A percentile compares a stretch with the other conserved stretches of the same genome.
Conservation (phyloP, 30 jellyfish, hydroid and myxozoan genomes). For the Turritopsis dohrnii region DNA sequence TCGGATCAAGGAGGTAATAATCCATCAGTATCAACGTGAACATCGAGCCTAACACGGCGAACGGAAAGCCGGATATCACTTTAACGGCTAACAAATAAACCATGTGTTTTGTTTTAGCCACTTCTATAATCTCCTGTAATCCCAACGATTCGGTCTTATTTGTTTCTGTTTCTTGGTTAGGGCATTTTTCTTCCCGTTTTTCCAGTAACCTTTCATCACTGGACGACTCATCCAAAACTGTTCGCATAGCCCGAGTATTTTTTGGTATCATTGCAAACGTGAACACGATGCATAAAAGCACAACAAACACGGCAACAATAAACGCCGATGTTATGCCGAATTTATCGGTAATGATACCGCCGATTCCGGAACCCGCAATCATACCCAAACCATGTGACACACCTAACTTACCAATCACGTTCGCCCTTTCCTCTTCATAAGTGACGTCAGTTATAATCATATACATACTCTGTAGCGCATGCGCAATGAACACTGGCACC, state of each 20-base stretch:
- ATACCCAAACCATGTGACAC: slow-evolving; percentile 36
- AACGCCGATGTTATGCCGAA: slow-evolving; percentile 22
- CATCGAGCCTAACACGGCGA: slow-evolving; percentile 76
- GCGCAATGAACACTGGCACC: slow-evolving; percentile 17
- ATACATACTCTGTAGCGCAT: slow-evolving; percentile 35
- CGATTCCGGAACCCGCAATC: slow-evolving; percentile 35
- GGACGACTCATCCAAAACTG: background rate
- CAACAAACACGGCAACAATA: slow-evolving; percentile 21
- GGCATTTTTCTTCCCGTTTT: background rate
- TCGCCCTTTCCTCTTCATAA: slow-evolving; percentile 20
- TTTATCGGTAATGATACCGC: slow-evolving; percentile 28
- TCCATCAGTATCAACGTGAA: slow-evolving; percentile 81
- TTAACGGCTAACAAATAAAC: slow-evolving; percentile 68
- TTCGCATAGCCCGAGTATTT: slow-evolving; percentile 16
- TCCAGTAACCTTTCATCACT: background rate
- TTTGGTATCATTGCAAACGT: slow-evolving; percentile 25
- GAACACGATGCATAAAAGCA: slow-evolving; percentile 2
- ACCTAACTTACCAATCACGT: slow-evolving; percentile 33
- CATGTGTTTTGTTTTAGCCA: slow-evolving; percentile 46
- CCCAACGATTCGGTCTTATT: slow-evolving; percentile 5
- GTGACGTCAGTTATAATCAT: slow-evolving; percentile 29
- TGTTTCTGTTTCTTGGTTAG: background rate
- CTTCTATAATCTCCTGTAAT: slow-evolving; percentile 33
- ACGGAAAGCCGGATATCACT: slow-evolving; percentile 75
- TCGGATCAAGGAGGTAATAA: slow-evolving; percentile 69